Evolutionary conservation across 2,888 invertebrate genomes (phyloP).

Genomic region (Meandrusa payeni): DNA sequence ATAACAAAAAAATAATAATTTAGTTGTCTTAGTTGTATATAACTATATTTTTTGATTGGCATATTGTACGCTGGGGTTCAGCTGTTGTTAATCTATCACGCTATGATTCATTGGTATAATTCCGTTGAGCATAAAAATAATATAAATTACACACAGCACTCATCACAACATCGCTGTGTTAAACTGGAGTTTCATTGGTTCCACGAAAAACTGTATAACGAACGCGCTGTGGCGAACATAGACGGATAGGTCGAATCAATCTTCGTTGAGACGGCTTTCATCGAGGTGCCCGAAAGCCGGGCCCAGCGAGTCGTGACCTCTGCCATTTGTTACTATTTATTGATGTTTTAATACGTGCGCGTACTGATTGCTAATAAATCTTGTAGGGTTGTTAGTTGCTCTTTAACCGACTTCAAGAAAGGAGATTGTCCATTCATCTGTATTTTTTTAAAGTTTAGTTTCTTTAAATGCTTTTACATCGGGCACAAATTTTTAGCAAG

Average conservation of each 20-base stretch:
- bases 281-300: conserved; percentile 20
- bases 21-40: too few relatives aligned
- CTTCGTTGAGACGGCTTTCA: conserved; percentile 28
- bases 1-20: too few relatives aligned
- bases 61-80: too few relatives aligned
- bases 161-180: conserved; percentile 17
- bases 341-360: conserved; percentile 12
- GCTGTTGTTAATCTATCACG: too few relatives aligned
- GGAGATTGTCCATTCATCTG: too few relatives aligned
- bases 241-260: conserved; percentile 32
- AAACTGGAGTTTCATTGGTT: conserved; percentile 13
- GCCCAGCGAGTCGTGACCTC: conserved; percentile 16
- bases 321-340: conserved; percentile 15
- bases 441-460: neutral
- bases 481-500: too few relatives aligned
- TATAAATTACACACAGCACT: conserved; percentile 23
- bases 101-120: too few relatives aligned
- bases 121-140: conserved; percentile 17
- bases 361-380: conserved; percentile 14
- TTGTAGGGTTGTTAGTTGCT: neutral
- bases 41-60: too few relatives aligned
- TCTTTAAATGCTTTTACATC: too few relatives aligned
- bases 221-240: conserved; percentile 19
- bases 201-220: conserved; percentile 10
- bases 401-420: too few relatives aligned